Percentiles rank a stretch among this genome's conserved stretches.
phyloP scores from a whole-genome alignment of 2,888 invertebrate species.

The Sphaerophoria taeniata region DNA sequence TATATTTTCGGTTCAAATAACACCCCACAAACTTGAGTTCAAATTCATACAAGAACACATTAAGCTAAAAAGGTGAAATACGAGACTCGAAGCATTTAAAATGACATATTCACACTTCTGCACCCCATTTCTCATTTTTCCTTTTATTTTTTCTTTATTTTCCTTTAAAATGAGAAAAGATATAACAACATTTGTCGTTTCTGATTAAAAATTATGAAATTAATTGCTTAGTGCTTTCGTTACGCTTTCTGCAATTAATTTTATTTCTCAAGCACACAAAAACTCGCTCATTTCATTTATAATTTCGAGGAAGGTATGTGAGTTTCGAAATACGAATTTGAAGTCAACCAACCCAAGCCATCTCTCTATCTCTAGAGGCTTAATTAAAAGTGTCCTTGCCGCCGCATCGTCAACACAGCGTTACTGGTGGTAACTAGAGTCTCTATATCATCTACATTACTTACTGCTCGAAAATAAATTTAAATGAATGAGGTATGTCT shows the following conservation, averaged over 20 bases:
- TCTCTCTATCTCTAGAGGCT: slow-evolving; percentile 64
- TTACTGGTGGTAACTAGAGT: slow-evolving; percentile 53
- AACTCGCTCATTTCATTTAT: slow-evolving; percentile 10
- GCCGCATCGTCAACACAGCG: slow-evolving; percentile 33
- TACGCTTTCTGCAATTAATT: slow-evolving; percentile 72
- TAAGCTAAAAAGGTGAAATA: slow-evolving; percentile 17
- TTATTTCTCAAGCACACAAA: slow-evolving; percentile 39
- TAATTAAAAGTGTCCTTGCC: slow-evolving; percentile 69
- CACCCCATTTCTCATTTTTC: background rate
- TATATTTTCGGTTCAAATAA: background rate
- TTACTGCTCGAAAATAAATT: background rate
- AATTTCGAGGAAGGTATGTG: slow-evolving; percentile 10
- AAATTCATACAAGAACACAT: background rate
- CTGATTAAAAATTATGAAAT: slow-evolving; percentile 71
- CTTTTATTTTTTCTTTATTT: background rate
- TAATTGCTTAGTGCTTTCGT: slow-evolving; percentile 71
- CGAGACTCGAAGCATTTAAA: slow-evolving; percentile 23
- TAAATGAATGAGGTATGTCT: slow-evolving; percentile 46
- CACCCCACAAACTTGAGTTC: slow-evolving; percentile 1
- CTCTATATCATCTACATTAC: background rate
- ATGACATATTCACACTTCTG: slow-evolving; percentile 29
- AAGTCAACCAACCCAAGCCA: background rate
- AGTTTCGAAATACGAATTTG: background rate
- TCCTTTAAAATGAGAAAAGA: background rate
- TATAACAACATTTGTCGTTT: slow-evolving; percentile 27